These are phyloP conservation scores for Lutjanus argentimaculatus DNA, from an alignment of 2,797 vertebrate genomes.

Conservation along the genomic window DNA sequence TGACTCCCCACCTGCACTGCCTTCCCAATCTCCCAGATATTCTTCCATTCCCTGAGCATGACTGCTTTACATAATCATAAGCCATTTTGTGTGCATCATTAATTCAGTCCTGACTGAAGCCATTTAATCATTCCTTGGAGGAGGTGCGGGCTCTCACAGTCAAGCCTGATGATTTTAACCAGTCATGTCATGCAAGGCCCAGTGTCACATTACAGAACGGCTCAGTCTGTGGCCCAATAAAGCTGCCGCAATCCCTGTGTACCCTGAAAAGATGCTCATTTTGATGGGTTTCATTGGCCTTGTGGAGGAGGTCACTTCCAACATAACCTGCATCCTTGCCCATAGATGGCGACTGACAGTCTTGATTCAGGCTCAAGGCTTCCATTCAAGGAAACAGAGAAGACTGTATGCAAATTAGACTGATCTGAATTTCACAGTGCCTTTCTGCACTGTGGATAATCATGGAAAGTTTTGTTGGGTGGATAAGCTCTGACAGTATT, in stretches of 20 bases:
- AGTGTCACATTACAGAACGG: slow-evolving; percentile 53
- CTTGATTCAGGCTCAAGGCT: slow-evolving; percentile 56
- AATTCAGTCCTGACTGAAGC: slow-evolving; percentile 77
- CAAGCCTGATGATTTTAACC: slow-evolving; percentile 67
- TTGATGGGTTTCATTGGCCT: slow-evolving; percentile 58
- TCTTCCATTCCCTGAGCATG: slow-evolving; percentile 51
- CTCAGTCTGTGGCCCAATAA: slow-evolving; percentile 43
- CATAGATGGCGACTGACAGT: slow-evolving; percentile 11
- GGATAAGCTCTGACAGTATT: slow-evolving; percentile 55
- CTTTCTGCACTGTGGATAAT: slow-evolving; percentile 54
- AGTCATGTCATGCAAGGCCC: slow-evolving; percentile 57
- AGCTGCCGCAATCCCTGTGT: slow-evolving; percentile 26
- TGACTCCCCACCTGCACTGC: slow-evolving; percentile 62
- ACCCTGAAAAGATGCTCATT: slow-evolving; percentile 42
- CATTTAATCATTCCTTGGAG: slow-evolving; percentile 77
- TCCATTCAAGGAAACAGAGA: slow-evolving; percentile 49
- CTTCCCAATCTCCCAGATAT: slow-evolving; percentile 59
- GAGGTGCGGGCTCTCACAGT: slow-evolving; percentile 53
- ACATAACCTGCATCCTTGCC: slow-evolving; percentile 35
- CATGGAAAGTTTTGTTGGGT: slow-evolving; percentile 53
- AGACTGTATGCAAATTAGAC: slow-evolving; percentile 67
- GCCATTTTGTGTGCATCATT: slow-evolving; percentile 77
- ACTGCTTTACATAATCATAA: slow-evolving; percentile 82
- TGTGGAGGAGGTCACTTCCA: slow-evolving; percentile 48
- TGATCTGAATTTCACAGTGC: slow-evolving; percentile 63